These are phyloP conservation scores for Tetragnatha montana DNA, from an alignment of 2,888 invertebrate genomes.

Conservation along the genomic window DNA sequence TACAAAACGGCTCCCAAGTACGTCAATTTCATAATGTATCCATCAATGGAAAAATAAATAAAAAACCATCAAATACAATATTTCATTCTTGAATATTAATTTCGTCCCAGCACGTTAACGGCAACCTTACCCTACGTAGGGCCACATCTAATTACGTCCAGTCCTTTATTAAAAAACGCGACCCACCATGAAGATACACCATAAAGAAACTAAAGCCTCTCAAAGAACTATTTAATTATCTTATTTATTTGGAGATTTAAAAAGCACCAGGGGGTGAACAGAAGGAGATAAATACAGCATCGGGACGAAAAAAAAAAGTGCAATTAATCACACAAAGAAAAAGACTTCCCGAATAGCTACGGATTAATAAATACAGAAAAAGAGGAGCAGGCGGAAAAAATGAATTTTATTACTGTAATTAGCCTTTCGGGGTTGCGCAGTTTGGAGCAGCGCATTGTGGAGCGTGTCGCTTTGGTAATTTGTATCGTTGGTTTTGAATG, in stretches of 20 bases:
- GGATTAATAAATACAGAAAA: neutral
- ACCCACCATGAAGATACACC: constrained; percentile 6
- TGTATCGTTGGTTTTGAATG: constrained; percentile 22
- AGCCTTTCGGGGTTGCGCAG: neutral
- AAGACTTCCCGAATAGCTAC: constrained; percentile 24
- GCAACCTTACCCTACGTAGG: neutral
- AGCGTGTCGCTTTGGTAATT: constrained; percentile 17
- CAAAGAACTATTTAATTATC: constrained; percentile 60
- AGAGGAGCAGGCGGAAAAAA: neutral
- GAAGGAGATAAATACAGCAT: constrained; percentile 13
- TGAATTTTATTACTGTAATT: constrained; percentile 43
- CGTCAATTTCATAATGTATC: neutral
- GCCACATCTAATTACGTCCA: constrained; percentile 51
- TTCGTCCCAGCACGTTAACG: neutral
- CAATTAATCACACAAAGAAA: constrained; percentile 56
- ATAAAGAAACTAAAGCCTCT: constrained; percentile 33
- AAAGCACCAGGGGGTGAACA: constrained; percentile 16
- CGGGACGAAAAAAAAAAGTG: neutral
- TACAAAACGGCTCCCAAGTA: neutral
- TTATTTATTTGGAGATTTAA: constrained; percentile 59
- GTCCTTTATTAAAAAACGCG: constrained; percentile 11
- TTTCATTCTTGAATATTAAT: constrained; percentile 26
- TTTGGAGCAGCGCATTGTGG: neutral
- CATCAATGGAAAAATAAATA: neutral
- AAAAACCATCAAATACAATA: neutral